Base-by-base conservation (phyloP, 1,140 invertebrate genomes). In the Drosophila orosa region DNA sequence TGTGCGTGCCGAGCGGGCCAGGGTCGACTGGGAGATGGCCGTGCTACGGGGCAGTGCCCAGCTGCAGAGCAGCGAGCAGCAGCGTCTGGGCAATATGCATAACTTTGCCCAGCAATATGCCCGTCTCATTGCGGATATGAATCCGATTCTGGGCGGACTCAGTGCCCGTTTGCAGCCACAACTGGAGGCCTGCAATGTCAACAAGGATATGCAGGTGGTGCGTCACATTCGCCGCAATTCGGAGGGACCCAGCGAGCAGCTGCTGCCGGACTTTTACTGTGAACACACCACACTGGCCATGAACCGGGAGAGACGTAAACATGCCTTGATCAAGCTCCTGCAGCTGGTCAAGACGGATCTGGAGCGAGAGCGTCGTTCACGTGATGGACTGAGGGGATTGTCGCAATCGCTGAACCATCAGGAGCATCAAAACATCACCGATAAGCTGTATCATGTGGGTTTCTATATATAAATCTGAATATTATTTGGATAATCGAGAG, bases 191-290 rank as follows among this genome's bases (percentile, higher is more conserved):
- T 92, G 91, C 57, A 92, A 92, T 74, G 91, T 92, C 24, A 65
- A 76, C 39, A 92, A 92, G 73, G 91, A 92, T 60, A 75, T 92
- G 86, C 81, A 82, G 35, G 90, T 92, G 48, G 80, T 92, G 31
- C 90, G 91, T 37, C 91, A 92, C 40, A 92, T 92, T 7, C 77
- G 91, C 1, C 84, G 92, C 80, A 59, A 93, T 90, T 40, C 92
- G 22, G 93, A 93, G 55, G 92, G 93, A 6, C 92, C 93, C 68
- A 93, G 93, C 78, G 96, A 98, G 90, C 97, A 98, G 92, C 93
- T 98, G 27, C 92, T 99, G 37, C 97, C 98, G 0, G 97, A 98
- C 91, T 98, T 98, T 93, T 98, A 98, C 92, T 97, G 97, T 67
- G 98, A 99, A 92, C 97, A 99, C 92, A 95, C 96, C 55, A 97